Conservation (phyloP, 2,113 vertebrate genomes). For the Albula goreensis region DNA sequence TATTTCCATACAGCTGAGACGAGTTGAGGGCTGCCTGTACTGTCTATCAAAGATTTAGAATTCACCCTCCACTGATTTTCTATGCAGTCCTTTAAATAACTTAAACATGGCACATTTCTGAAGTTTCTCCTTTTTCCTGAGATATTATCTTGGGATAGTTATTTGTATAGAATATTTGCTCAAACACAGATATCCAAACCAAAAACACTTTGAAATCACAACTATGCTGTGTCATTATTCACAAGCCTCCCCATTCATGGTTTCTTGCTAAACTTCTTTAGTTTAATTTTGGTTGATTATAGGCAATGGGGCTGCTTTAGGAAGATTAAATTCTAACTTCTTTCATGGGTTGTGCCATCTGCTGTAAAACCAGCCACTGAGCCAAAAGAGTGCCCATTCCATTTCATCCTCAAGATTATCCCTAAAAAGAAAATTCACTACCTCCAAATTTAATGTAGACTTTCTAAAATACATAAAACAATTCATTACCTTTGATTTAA, state of each 20-base stretch:
- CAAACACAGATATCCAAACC: slow-evolving; percentile 39
- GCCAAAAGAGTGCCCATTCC: not conserved
- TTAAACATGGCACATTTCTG: too few species aligned
- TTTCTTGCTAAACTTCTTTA: slow-evolving; percentile 43
- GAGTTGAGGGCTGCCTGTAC: too few species aligned
- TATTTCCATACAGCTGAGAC: too few species aligned
- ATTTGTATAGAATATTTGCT: slow-evolving; percentile 32
- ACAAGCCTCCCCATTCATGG: slow-evolving; percentile 47
- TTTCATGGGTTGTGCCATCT: slow-evolving; percentile 23
- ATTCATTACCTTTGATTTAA: too few species aligned
- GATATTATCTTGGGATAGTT: too few species aligned
- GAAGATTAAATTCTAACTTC: slow-evolving; percentile 50
- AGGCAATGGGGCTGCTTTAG: not conserved
- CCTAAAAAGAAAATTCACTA: not conserved
- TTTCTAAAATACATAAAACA: not conserved
- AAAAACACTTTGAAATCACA: slow-evolving; percentile 48
- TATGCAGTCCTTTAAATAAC: too few species aligned
- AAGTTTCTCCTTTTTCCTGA: too few species aligned
- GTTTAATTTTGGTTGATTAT: slow-evolving; percentile 49
- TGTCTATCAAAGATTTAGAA: too few species aligned
- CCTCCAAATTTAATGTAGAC: not conserved
- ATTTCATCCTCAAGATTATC: slow-evolving; percentile 31
- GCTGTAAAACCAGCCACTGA: slow-evolving; percentile 12
- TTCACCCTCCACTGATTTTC: too few species aligned
- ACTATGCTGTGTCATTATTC: slow-evolving; percentile 49